phyloP scores from a whole-genome alignment of 1,140 invertebrate species.

The Lerema accius region DNA sequence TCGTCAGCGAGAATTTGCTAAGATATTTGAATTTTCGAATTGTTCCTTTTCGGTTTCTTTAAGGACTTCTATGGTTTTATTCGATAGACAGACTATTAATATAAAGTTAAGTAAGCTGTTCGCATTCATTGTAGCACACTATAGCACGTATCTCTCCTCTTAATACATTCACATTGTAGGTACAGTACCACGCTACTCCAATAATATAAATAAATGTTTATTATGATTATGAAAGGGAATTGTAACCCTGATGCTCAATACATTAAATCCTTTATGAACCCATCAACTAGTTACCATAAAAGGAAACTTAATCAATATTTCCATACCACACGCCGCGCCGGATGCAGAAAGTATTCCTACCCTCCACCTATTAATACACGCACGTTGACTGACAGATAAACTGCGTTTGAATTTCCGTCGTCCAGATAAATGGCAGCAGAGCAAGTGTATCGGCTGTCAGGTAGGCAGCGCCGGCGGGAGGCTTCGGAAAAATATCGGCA shows the following conservation, averaged over 20 bases:
- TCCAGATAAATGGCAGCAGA: slow-evolving; percentile 26
- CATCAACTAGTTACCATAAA: no score
- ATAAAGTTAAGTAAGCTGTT: no score
- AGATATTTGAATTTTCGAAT: slow-evolving; percentile 15
- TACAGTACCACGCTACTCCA: no score
- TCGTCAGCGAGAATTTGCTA: slow-evolving; percentile 11
- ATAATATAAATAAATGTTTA: no score
- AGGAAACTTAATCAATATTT: neutral
- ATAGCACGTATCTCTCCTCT: no score
- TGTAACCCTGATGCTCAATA: no score
- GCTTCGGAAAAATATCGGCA: slow-evolving; percentile 50
- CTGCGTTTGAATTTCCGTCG: slow-evolving; percentile 18
- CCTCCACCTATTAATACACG: slow-evolving; percentile 1
- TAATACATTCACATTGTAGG: no score
- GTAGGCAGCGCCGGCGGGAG: slow-evolving; percentile 37
- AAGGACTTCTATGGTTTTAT: no score
- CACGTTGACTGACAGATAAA: slow-evolving; percentile 17
- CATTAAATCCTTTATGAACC: no score
- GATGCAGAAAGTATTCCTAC: neutral
- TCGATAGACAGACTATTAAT: no score
- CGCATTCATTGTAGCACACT: no score
- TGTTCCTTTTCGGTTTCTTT: neutral
- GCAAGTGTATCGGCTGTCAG: slow-evolving; percentile 35
- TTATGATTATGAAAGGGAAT: no score
- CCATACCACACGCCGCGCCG: neutral